Conservation (phyloP, 2,888 invertebrate genomes). For the Meteorus colon region DNA sequence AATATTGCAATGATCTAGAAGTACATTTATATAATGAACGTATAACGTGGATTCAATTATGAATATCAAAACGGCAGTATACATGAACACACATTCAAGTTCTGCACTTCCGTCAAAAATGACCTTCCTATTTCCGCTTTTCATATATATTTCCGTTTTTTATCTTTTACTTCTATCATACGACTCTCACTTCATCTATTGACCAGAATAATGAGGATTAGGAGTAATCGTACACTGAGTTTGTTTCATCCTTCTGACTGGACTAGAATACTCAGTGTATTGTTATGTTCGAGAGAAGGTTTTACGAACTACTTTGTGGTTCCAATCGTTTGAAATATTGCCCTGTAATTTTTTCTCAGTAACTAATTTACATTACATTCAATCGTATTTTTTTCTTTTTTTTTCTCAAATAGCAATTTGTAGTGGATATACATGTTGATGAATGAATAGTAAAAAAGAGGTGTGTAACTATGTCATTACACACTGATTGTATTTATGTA, state of each 20-base stretch:
- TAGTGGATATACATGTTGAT: not conserved
- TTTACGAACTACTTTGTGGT: too few relatives aligned
- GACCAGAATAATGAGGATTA: too few relatives aligned
- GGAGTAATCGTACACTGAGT: too few relatives aligned
- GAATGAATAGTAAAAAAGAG: not conserved
- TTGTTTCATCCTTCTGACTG: too few relatives aligned
- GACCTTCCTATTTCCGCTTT: conserved; percentile 49
- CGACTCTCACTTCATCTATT: not conserved
- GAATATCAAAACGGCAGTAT: conserved; percentile 17
- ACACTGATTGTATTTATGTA: not conserved
- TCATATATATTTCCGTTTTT: conserved; percentile 10
- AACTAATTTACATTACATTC: too few relatives aligned
- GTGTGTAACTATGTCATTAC: not conserved
- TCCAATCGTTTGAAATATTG: too few relatives aligned
- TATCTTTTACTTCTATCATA: not conserved
- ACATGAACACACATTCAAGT: conserved; percentile 25
- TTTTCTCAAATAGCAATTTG: not conserved
- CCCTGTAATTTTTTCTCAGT: too few relatives aligned
- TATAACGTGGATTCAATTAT: conserved; percentile 22
- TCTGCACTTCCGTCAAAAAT: conserved; percentile 43
- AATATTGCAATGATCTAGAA: too few relatives aligned
- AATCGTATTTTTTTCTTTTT: too few relatives aligned
- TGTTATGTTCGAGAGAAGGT: too few relatives aligned
- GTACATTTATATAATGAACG: not conserved
- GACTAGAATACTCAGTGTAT: too few relatives aligned